phyloP scores from a whole-genome alignment of 2,888 invertebrate genomes.

The Dromius quadrimaculatus region DNA sequence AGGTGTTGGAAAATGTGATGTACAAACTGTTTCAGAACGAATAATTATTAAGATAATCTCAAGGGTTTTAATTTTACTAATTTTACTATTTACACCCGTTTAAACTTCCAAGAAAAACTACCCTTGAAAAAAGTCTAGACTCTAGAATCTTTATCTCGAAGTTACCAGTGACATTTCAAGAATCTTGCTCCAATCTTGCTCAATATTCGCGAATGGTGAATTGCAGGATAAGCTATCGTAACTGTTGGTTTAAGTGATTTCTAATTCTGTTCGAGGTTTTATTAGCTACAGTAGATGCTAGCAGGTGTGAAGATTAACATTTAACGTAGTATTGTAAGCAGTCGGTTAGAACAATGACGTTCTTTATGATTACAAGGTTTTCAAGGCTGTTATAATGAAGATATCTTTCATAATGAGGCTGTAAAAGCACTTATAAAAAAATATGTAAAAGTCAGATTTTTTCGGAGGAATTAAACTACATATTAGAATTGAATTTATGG shows the following conservation, averaged over 20 bases:
- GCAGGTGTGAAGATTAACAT: slow-evolving; percentile 23
- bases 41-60: too few species aligned
- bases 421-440: too few species aligned
- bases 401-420: neutral
- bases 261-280: slow-evolving; percentile 12
- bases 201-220: neutral
- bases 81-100: too few species aligned
- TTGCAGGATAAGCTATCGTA: neutral
- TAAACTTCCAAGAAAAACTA: too few species aligned
- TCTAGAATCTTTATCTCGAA: too few species aligned
- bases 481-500: too few species aligned
- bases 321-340: slow-evolving; percentile 1
- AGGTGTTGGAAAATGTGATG: neutral
- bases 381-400: slow-evolving; percentile 1
- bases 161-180: neutral
- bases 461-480: too few species aligned
- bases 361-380: neutral
- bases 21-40: too few species aligned
- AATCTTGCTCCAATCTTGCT: neutral
- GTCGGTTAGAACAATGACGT: slow-evolving; percentile 6
- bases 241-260: slow-evolving; percentile 15
- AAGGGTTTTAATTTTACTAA: too few species aligned
- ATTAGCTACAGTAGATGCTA: slow-evolving; percentile 19
- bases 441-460: too few species aligned
- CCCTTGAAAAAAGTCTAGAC: too few species aligned